phyloP scores from a whole-genome alignment of 2,113 vertebrate genomes.

The Hipposideros armiger region DNA sequence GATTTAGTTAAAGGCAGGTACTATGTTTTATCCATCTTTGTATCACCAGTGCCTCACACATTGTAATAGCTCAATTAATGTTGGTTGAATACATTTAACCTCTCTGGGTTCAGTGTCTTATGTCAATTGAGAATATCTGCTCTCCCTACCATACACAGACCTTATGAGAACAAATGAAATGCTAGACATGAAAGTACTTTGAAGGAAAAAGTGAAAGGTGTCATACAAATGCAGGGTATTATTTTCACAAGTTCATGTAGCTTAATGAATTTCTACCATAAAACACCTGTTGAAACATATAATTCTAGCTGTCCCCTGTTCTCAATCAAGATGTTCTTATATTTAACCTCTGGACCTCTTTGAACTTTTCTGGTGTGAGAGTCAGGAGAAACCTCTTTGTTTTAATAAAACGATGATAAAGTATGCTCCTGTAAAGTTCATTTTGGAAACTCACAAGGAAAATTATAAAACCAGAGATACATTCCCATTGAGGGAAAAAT shows the following conservation, averaged over 20 bases:
- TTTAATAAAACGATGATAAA: slow-evolving; percentile 43
- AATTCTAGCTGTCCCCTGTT: slow-evolving; percentile 39
- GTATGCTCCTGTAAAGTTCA: neutral
- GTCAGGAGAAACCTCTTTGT: neutral
- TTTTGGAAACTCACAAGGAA: neutral
- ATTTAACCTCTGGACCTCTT: slow-evolving; percentile 43
- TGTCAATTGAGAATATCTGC: slow-evolving; percentile 29
- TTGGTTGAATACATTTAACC: neutral
- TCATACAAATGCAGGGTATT: slow-evolving; percentile 22
- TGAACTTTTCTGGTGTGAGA: slow-evolving; percentile 21
- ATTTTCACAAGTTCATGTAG: slow-evolving; percentile 54
- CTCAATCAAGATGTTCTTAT: slow-evolving; percentile 20
- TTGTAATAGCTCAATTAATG: slow-evolving; percentile 23
- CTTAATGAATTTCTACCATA: slow-evolving; percentile 66
- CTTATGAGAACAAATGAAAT: slow-evolving; percentile 47
- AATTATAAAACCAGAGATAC: slow-evolving; percentile 35
- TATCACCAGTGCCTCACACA: neutral
- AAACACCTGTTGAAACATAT: slow-evolving; percentile 67
- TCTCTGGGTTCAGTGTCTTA: slow-evolving; percentile 48
- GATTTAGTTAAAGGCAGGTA: slow-evolving; percentile 25
- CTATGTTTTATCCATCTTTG: slow-evolving; percentile 32
- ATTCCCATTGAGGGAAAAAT: neutral
- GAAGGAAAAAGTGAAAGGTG: slow-evolving; percentile 29
- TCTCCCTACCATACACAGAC: slow-evolving; percentile 13
- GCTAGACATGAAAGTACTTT: slow-evolving; percentile 37